phyloP scores from a whole-genome alignment of 2,888 invertebrate species.

The Pseudanteris insignis region DNA sequence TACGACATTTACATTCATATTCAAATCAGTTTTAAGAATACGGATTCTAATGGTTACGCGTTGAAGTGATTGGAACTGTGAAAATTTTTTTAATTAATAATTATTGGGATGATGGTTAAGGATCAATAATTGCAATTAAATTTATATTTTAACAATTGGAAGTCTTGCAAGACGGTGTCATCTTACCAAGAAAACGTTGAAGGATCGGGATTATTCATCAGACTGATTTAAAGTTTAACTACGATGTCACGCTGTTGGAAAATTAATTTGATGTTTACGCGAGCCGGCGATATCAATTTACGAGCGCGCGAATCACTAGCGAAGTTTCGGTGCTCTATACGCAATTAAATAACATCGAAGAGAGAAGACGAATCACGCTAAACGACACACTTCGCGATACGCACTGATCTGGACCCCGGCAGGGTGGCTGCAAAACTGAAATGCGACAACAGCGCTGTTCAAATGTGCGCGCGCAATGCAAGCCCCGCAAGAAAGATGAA shows the following conservation, averaged over 20 bases:
- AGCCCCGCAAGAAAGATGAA: conserved; percentile 57
- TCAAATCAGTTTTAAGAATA: no score
- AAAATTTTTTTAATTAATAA: no score
- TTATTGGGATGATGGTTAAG: no score
- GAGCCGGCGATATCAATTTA: neutral
- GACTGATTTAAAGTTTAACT: conserved; percentile 11
- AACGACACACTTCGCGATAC: conserved; percentile 56
- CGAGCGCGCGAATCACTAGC: neutral
- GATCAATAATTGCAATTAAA: neutral
- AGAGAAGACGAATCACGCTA: conserved; percentile 31
- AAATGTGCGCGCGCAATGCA: conserved; percentile 55
- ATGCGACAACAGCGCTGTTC: conserved; percentile 55
- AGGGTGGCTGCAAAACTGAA: conserved; percentile 66
- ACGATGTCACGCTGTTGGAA: neutral
- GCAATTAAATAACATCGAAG: conserved; percentile 17
- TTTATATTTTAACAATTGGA: neutral
- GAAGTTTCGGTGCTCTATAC: conserved; percentile 3
- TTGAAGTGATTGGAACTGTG: no score
- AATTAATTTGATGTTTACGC: neutral
- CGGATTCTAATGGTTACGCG: no score
- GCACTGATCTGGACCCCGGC: conserved; percentile 59
- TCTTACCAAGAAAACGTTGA: conserved; percentile 15
- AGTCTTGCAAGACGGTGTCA: no score
- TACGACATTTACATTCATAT: no score
- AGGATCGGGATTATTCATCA: conserved; percentile 2